Base-by-base conservation (phyloP, 2,113 vertebrate genomes). In the Thymallus thymallus region DNA sequence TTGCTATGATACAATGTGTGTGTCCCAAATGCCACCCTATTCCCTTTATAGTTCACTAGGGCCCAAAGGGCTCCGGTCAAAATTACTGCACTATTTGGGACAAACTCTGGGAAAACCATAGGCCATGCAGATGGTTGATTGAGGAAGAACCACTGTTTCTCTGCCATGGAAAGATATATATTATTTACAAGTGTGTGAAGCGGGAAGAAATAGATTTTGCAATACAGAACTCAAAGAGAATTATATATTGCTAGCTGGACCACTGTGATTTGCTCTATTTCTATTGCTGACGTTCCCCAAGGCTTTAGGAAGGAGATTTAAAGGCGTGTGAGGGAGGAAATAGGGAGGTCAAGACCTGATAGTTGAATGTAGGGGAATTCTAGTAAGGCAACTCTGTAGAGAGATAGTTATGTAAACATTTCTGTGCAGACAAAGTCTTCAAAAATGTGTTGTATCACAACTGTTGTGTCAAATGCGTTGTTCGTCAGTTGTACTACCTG, bases 201-300 rank as follows among this genome's bases (percentile, higher is more conserved):
- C 80, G 79, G 69, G 56, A 72, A 51, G 58, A 83, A 83, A 93
- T 91, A 81, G 91, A 92, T 92, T 91, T 89, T 87, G 82, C 86
- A 87, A 87, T 90, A 77, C 80, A 77, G 55, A 76, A 81, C 81
- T 92, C 90, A 90, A 85, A 86, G 76, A 88, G 89, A 90, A 88
- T 89, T 88, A 90, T 90, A 77, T 82, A 86, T 74, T 67, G 86
- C 76, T 76, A 13, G 48, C 14, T 51, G 71, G 71, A 78, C 41
- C 64, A 65, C 71, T 83, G 76, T 76, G 74, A 85, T 89, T 86
- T 76, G 82, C 79, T 86, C 80, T 77, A 83, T 74, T 80, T 84
- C 79, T 77, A 77, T 62, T 71, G 86, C 79, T 86, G 82, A 79
- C 58, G 23, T 68, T n/a, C 75, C 73, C 63, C 51, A 68, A 79